A percentile compares a stretch with the other conserved stretches of the same genome.
Conservation (phyloP, 2,888 invertebrate species). For the Lymantria dispar region DNA sequence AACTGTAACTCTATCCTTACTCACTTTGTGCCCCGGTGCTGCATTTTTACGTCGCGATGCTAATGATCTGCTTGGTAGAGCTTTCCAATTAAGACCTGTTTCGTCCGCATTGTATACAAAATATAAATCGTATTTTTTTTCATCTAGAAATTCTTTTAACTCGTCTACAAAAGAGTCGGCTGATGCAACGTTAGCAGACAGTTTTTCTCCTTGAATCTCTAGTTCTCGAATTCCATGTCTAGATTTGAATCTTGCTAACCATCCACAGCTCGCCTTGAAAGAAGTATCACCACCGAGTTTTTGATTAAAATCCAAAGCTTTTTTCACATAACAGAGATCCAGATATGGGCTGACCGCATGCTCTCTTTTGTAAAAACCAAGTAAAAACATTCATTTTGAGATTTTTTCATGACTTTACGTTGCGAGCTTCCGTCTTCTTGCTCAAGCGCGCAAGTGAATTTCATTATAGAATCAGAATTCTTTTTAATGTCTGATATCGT, state of each 20-base stretch:
- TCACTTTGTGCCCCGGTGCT: not conserved
- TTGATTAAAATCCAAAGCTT: conserved; percentile 19
- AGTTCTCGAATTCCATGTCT: conserved; percentile 23
- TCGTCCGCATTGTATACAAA: not conserved
- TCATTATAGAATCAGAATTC: conserved; percentile 32
- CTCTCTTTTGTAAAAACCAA: conserved; percentile 35
- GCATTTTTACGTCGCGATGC: not conserved
- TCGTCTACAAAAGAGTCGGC: not conserved
- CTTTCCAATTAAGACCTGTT: not conserved
- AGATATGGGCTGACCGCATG: conserved; percentile 23
- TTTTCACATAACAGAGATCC: conserved; percentile 18
- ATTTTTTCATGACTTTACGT: conserved; percentile 32
- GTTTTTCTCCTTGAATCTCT: conserved; percentile 1
- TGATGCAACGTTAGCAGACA: not conserved
- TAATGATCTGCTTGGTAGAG: not conserved
- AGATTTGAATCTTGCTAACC: conserved; percentile 32
- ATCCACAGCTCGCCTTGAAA: conserved; percentile 30
- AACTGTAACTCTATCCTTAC: not conserved
- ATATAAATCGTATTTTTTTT: not conserved
- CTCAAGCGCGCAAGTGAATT: conserved; percentile 28
- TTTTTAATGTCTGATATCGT: not conserved
- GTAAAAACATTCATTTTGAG: conserved; percentile 29
- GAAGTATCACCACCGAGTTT: conserved; percentile 11
- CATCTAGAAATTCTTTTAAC: not conserved
- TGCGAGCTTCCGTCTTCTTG: conserved; percentile 17